Evolutionary conservation across 2,797 vertebrate genomes (phyloP).

Genomic region (Hipposideros larvatus): DNA sequence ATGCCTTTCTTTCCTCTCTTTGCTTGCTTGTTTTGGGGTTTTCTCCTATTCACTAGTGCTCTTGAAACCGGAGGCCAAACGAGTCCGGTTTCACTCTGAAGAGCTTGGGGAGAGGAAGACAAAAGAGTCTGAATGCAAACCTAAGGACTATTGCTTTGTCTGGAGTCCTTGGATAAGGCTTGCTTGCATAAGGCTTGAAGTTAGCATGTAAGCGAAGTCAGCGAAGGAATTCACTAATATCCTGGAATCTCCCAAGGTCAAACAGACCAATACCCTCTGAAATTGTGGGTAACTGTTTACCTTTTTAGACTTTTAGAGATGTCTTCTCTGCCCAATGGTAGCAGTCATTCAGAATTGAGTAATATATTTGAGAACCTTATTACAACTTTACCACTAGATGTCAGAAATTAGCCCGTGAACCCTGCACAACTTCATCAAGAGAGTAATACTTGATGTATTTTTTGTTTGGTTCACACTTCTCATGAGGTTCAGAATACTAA

Average conservation of each 20-base stretch:
- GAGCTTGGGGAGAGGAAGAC: neutral
- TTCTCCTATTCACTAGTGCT: neutral
- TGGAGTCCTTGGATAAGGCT: neutral
- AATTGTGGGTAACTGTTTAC: neutral
- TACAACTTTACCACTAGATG: constrained; percentile 67
- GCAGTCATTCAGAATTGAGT: neutral
- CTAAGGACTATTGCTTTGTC: neutral
- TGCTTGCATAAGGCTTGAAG: neutral
- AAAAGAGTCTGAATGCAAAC: neutral
- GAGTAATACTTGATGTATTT: neutral
- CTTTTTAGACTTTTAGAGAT: neutral
- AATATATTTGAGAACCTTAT: neutral
- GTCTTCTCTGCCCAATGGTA: neutral
- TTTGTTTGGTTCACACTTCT: neutral
- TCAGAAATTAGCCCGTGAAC: constrained; percentile 59
- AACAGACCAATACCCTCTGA: neutral
- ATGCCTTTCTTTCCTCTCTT: neutral
- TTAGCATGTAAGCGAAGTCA: neutral
- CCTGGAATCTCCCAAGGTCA: neutral
- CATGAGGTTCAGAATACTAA: neutral
- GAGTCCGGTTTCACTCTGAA: neutral
- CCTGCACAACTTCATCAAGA: neutral
- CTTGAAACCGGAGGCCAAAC: too few relatives aligned
- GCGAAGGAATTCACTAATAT: neutral
- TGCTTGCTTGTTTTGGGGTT: neutral